A percentile compares a stretch with the other conserved stretches of the same genome.
phyloP scores from a whole-genome alignment of 2,113 vertebrate species.

The Colius striatus region DNA sequence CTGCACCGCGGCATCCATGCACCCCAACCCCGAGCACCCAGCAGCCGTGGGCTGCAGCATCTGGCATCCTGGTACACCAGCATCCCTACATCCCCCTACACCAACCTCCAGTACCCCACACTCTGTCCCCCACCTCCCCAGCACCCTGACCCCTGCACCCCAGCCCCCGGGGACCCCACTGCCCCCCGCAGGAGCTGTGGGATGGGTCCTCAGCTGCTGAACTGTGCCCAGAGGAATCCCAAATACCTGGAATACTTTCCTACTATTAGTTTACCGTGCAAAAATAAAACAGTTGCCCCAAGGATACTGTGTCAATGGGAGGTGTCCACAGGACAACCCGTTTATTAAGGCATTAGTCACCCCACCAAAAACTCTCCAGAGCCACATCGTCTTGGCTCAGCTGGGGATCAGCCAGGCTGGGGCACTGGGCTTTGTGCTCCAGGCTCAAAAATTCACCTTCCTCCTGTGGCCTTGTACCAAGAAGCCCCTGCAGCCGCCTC shows the following conservation, averaged over 20 bases:
- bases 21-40: neutral
- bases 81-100: too few species aligned
- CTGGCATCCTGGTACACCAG: neutral
- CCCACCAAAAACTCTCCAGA: rapidly evolving
- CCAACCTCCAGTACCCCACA: neutral
- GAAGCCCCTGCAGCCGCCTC: rapidly evolving
- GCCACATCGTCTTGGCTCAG: rapidly evolving
- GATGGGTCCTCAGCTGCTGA: neutral
- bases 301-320: neutral
- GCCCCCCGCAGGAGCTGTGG: neutral
- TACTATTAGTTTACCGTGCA: neutral
- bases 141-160: neutral
- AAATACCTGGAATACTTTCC: constrained; percentile 43
- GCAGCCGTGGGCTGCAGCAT: too few species aligned
- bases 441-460: neutral
- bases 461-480: rapidly evolving
- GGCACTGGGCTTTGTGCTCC: rapidly evolving
- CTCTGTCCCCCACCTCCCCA: neutral
- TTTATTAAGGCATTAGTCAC: neutral
- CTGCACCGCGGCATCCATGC: neutral
- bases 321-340: neutral
- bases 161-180: neutral
- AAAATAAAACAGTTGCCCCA: constrained; percentile 11
- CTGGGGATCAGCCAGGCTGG: neutral
- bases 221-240: neutral